Percentiles rank a stretch among this genome's conserved stretches.
These are phyloP conservation scores for Philhelius pedissequus DNA, from an alignment of 2,888 invertebrate genomes.

Conservation along the genomic window DNA sequence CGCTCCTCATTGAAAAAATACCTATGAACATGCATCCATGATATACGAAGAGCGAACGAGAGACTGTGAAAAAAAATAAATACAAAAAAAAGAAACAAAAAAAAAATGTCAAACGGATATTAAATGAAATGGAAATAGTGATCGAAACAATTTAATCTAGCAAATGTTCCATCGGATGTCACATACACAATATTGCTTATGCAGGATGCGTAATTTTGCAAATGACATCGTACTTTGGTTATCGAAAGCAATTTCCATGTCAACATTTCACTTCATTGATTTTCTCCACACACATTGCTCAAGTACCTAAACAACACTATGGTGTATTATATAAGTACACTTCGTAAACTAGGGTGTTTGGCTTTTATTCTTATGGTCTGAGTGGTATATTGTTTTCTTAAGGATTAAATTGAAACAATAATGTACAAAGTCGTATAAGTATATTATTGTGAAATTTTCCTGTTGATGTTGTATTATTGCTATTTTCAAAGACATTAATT, in stretches of 20 bases:
- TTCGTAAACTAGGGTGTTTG: not conserved
- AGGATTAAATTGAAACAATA: not conserved
- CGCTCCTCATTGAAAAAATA: not conserved
- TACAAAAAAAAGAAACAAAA: not conserved
- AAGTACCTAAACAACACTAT: not conserved
- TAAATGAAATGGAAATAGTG: constrained; percentile 21
- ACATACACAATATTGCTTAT: constrained; percentile 30
- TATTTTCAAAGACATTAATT: not conserved
- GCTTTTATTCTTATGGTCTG: not conserved
- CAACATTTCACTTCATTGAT: constrained; percentile 35
- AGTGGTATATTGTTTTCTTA: not conserved
- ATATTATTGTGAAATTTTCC: not conserved
- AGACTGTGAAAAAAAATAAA: not conserved
- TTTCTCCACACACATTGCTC: constrained; percentile 3
- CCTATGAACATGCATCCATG: not conserved
- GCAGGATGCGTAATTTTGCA: constrained; percentile 18
- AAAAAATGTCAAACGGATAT: constrained; percentile 11
- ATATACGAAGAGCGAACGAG: not conserved
- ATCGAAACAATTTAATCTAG: constrained; percentile 35
- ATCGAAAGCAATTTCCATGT: constrained; percentile 35
- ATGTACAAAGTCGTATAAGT: not conserved
- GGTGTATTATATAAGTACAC: not conserved
- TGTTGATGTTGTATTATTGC: not conserved
- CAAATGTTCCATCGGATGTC: constrained; percentile 26
- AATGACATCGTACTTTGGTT: constrained; percentile 32